Base-by-base conservation (phyloP, 2,797 vertebrate genomes). In the Liasis olivaceus region DNA sequence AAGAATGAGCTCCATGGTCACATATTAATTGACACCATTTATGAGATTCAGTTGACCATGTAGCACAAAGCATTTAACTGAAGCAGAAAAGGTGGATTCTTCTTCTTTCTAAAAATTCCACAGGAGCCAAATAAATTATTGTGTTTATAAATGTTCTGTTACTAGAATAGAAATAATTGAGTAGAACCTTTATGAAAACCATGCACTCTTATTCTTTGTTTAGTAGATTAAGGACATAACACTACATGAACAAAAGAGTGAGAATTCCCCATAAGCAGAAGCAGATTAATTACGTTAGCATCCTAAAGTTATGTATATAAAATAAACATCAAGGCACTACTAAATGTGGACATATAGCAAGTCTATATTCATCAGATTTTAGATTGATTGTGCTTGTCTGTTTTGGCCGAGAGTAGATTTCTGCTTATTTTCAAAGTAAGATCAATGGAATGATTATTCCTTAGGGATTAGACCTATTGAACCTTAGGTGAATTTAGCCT, bases 321-420 rank as follows among this genome's bases (percentile, higher is more conserved):
- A 42, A 36, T 72, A 20, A 72, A 72, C 15, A 69, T 69, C 66
- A 72, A 72, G 15, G 15, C 6, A 20, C 36, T 31, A 8, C 31
- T 77, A 77, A 77, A 77, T 9, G 31, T 77, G 17, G 31, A 64
- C 89, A 95, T 90, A 24, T 3, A 0, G 91, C 94, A 94, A 95
- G 90, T 88, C 91, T 94, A 94, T 60, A 89, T 92, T 93, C 95
- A 96, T 94, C 31, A 93, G 62, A 69, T 89, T 95, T 94, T 60
- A 94, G 89, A 89, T 90, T 95, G 36, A 94, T 92, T 94, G 92
- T 87, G 93, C 69, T 95, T 81, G 92, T 93, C 94, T 95, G 91
- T 77, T 17, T 84, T 62, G 15, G 26, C 36, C 86, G 36, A 89
- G 62, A 66, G 42, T 36, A 15, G 51, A 86, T 60, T 89, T 89